These are phyloP conservation scores for Caenorhabditis sp. DNA, from an alignment of 2,888 invertebrate species.

Conservation along the genomic window DNA sequence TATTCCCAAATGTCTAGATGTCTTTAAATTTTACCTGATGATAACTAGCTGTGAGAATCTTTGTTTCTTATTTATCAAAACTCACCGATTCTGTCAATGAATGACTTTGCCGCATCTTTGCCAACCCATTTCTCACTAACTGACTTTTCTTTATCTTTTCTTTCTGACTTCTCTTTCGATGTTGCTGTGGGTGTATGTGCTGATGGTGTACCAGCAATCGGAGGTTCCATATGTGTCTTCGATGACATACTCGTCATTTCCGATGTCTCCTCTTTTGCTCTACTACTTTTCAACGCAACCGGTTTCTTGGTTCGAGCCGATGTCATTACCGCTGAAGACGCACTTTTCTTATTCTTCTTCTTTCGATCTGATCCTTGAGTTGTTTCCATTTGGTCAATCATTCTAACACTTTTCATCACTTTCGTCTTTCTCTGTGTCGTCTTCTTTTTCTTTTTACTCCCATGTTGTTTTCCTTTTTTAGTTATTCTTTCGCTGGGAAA, in stretches of 20 bases:
- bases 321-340: not conserved
- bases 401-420: not conserved
- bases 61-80: no score
- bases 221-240: not conserved
- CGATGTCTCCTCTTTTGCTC: not conserved
- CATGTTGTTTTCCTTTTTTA: not conserved
- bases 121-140: not conserved
- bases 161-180: not conserved
- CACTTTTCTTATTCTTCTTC: not conserved
- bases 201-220: not conserved
- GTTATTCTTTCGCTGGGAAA: not conserved
- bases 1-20: no score
- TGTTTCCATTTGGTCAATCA: not conserved
- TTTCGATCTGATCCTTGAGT: not conserved
- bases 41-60: not conserved
- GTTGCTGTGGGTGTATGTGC: not conserved
- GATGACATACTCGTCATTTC: not conserved
- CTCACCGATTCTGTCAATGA: constrained; percentile 2
- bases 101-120: not conserved
- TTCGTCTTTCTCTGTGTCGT: not conserved
- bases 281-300: no score
- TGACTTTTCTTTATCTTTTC: not conserved
- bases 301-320: not conserved
- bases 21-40: no score
- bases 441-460: not conserved